These are phyloP conservation scores for Ptycholaimellus sp. DNA, from an alignment of 2,888 invertebrate species.

Conservation along the genomic window DNA sequence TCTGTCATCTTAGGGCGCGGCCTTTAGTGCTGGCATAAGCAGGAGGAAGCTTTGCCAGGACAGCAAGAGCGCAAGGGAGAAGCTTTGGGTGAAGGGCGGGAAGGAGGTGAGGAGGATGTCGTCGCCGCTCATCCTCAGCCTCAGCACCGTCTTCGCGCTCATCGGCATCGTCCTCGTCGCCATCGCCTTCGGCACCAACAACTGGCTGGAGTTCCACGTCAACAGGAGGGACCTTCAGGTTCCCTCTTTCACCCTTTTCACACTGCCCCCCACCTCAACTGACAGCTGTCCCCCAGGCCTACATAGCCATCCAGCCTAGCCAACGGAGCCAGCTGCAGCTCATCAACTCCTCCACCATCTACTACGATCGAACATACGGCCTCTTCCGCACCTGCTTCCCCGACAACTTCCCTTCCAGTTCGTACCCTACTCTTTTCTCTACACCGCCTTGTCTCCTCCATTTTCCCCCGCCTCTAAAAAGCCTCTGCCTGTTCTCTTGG, in stretches of 20 bases:
- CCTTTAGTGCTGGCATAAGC: no score
- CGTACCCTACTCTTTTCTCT: no score
- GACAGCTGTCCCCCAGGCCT: not conserved
- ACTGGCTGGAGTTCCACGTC: slow-evolving; percentile 82
- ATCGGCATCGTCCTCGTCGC: slow-evolving; percentile 71
- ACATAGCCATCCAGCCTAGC: not conserved
- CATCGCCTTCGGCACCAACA: slow-evolving; percentile 82
- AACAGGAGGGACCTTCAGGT: slow-evolving; percentile 26
- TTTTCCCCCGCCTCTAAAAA: no score
- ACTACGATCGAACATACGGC: slow-evolving; percentile 71
- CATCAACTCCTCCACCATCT: slow-evolving; percentile 36
- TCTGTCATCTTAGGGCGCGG: no score
- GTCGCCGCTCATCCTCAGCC: slow-evolving; percentile 61
- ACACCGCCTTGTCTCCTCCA: no score
- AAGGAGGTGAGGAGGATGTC: slow-evolving; percentile 15
- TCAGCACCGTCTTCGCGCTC: slow-evolving; percentile 82
- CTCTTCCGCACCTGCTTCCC: slow-evolving; percentile 81
- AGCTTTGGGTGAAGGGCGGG: no score
- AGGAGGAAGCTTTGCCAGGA: no score
- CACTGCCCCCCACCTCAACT: not conserved
- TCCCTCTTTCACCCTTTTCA: slow-evolving; percentile 1
- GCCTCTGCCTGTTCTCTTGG: no score
- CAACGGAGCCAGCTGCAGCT: no score
- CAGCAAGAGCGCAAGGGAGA: no score
- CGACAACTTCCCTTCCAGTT: slow-evolving; percentile 48